These are phyloP conservation scores for Leiothrix lutea DNA, from an alignment of 2,113 vertebrate species.

Conservation along the genomic window DNA sequence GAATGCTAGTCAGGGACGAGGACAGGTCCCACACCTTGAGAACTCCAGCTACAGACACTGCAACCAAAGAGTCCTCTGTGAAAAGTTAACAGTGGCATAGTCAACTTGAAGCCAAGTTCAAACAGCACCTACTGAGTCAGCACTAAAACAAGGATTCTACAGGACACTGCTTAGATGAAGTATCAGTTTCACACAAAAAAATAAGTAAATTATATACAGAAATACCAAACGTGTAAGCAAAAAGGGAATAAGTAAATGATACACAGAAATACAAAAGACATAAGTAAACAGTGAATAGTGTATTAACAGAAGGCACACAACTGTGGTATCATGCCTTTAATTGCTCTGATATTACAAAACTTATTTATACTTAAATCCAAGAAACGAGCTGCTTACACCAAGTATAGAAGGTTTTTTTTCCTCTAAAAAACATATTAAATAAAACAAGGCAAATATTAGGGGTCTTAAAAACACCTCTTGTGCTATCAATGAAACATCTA, in stretches of 20 bases:
- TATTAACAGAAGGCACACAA: neutral
- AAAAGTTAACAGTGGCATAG: neutral
- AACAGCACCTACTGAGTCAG: neutral
- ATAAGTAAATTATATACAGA: neutral
- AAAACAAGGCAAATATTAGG: neutral
- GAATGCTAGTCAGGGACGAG: constrained; percentile 74
- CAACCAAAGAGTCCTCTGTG: constrained; percentile 79
- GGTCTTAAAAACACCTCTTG: neutral
- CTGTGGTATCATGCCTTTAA: neutral
- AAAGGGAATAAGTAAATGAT: neutral
- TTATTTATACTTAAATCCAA: neutral
- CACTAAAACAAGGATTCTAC: neutral
- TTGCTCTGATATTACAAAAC: neutral
- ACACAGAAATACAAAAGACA: neutral
- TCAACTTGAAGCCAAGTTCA: neutral
- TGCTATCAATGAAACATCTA: neutral
- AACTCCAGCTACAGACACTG: constrained; percentile 71
- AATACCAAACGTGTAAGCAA: neutral
- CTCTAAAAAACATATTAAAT: neutral
- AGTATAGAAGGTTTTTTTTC: neutral
- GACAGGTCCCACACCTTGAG: constrained; percentile 80
- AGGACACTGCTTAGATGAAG: neutral
- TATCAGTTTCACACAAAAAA: neutral
- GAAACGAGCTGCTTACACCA: neutral
- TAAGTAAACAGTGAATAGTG: neutral